phyloP scores from a whole-genome alignment of 1,140 invertebrate species.

The Drosophila mayri region DNA sequence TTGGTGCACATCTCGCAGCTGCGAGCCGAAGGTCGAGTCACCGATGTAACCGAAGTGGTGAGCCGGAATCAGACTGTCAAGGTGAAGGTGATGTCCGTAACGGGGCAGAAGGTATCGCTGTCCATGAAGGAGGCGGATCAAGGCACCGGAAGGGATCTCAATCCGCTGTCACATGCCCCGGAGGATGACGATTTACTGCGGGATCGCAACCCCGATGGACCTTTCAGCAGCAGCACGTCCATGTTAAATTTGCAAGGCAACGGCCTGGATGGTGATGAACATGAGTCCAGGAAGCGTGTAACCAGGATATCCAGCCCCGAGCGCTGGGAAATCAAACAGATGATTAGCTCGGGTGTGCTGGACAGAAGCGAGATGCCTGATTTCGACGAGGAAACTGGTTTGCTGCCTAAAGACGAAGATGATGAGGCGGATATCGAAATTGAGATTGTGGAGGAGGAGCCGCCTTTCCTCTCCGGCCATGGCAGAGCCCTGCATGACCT shows the following conservation, averaged over 20 bases:
- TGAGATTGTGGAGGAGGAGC: constrained; percentile 99
- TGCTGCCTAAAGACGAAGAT: constrained; percentile 93
- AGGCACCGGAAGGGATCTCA: constrained; percentile 96
- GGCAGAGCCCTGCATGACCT: constrained; percentile 95
- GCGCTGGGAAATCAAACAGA: constrained; percentile 95
- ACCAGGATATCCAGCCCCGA: constrained; percentile 98
- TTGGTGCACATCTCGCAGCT: constrained; percentile 99
- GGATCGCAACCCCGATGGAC: constrained; percentile 94
- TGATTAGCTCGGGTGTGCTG: constrained; percentile 94
- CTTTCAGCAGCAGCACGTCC: constrained; percentile 87
- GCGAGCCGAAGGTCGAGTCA: constrained; percentile 96
- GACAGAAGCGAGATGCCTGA: constrained; percentile 96
- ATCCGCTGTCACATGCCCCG: constrained; percentile 90
- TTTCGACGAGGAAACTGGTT: constrained; percentile 95
- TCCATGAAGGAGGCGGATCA: constrained; percentile 99
- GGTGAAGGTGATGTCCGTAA: constrained; percentile 95
- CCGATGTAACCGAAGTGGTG: constrained; percentile 97
- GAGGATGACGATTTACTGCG: constrained; percentile 88
- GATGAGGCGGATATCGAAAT: constrained; percentile 99
- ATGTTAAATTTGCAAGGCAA: constrained; percentile 88
- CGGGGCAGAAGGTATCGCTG: constrained; percentile 97
- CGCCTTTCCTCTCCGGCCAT: constrained; percentile 97
- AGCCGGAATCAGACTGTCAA: constrained; percentile 96
- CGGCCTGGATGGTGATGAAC: constrained; percentile 91
- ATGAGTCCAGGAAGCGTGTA: constrained; percentile 91